Evolutionary conservation across 2,888 invertebrate species (phyloP), one percentile per base, ranked within the genome.

Genomic region (Heliconius hortense): DNA sequence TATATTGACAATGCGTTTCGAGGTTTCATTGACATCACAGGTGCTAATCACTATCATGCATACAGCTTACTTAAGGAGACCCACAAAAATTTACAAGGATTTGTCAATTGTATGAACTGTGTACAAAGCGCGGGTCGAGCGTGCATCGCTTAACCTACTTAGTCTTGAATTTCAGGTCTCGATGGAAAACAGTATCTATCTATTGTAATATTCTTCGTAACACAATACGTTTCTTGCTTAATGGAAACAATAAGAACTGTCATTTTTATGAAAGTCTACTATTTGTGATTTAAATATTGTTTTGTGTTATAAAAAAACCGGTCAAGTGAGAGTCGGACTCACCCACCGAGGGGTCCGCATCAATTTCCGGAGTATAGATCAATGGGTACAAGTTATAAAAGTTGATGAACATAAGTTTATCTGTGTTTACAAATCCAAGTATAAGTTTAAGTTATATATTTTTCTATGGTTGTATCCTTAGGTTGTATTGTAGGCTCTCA

Each of bases 21-120:
- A 90, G 87, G 90, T 92, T 88, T 86, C 91, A 91, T 90, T 92
- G 91, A 85, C 86, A 80, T 86, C 83, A 81, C 82, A 94, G 92
- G 93, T 94, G 93, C 88, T 93, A 94, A 94, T 92, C 89, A 93
- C 87, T 89, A 90, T 92, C 87, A 89, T 89, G 88, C 87, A 90
- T 90, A 91, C 90, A 90, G 89, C 90, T 90, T 92, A 90, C 91
- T 91, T 90, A 86, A 90, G 90, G 88, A 88, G 90, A 90, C 89
- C 89, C 89, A 89, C 87, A 87, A 90, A 35, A 88, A 88, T 89
- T 89, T 91, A 87, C 91, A 83, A 87, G 85, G 89, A 87, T 92
- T 90, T 88, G 90, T 90, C 86, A 90, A 92, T 91, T 89, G 92
- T 89, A 89, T 89, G 89, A 90, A 91, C 88, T 91, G 88, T 89